These are phyloP conservation scores for Fragariocoptes setiger DNA, from an alignment of 1,140 invertebrate genomes.

Conservation along the genomic window DNA sequence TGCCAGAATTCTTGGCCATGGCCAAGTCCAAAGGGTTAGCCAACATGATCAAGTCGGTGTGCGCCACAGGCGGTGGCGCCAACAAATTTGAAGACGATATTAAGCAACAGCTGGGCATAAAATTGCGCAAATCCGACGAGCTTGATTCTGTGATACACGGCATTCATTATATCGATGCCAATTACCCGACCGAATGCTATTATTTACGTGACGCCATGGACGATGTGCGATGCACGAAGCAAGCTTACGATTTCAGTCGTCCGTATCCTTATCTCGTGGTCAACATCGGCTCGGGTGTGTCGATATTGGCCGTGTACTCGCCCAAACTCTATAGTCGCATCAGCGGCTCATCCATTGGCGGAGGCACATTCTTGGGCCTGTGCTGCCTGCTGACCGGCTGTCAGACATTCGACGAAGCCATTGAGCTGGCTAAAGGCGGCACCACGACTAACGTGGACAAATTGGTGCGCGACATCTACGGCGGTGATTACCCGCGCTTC, in stretches of 20 bases:
- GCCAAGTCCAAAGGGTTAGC: slow-evolving; percentile 86
- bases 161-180: slow-evolving; percentile 71
- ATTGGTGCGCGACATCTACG: slow-evolving; percentile 83
- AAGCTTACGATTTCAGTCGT: slow-evolving; percentile 49
- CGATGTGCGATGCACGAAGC: slow-evolving; percentile 30
- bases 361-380: slow-evolving; percentile 80
- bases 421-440: slow-evolving; percentile 60
- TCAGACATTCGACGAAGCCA: slow-evolving; percentile 87
- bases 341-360: slow-evolving; percentile 83
- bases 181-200: slow-evolving; percentile 51
- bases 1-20: slow-evolving; percentile 65
- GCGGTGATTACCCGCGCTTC: slow-evolving; percentile 72
- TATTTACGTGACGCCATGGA: slow-evolving; percentile 53
- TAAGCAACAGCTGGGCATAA: slow-evolving; percentile 61
- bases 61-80: slow-evolving; percentile 89
- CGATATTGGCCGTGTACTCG: slow-evolving; percentile 68
- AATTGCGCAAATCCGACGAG: slow-evolving; percentile 79
- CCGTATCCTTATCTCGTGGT: slow-evolving; percentile 90
- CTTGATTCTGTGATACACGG: slow-evolving; percentile 75
- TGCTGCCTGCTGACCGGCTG: slow-evolving; percentile 84
- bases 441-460: slow-evolving; percentile 84
- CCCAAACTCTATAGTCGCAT: slow-evolving; percentile 64
- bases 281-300: slow-evolving; percentile 90
- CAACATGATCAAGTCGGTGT: slow-evolving; percentile 66
- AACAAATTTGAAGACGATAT: slow-evolving; percentile 90